A percentile compares a stretch with the other conserved stretches of the same genome.
These are phyloP conservation scores for Clunio marinus DNA, from an alignment of 2,888 invertebrate species.

Conservation along the genomic window DNA sequence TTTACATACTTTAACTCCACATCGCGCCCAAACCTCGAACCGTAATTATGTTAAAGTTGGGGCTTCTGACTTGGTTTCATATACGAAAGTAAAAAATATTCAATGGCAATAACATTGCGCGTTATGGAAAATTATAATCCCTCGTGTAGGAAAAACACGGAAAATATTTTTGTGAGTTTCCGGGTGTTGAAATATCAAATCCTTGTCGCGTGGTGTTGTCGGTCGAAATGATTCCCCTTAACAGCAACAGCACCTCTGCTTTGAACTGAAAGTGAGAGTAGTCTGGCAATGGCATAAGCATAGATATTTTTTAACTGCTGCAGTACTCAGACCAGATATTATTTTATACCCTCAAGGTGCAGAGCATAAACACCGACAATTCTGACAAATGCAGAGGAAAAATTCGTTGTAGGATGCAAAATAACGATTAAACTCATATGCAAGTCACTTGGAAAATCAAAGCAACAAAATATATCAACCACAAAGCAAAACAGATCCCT, in stretches of 20 bases:
- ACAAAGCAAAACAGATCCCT: conserved; percentile 1
- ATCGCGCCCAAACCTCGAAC: background rate
- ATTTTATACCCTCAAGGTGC: too few relatives aligned
- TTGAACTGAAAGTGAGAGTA: too few relatives aligned
- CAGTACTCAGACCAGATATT: too few relatives aligned
- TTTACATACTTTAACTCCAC: too few relatives aligned
- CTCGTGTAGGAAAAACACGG: background rate
- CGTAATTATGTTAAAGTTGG: background rate
- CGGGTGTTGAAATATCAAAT: too few relatives aligned
- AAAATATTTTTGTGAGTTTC: too few relatives aligned
- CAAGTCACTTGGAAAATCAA: conserved; percentile 36
- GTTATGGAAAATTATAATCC: background rate
- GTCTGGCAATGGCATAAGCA: too few relatives aligned
- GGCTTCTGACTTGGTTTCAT: background rate
- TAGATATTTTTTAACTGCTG: too few relatives aligned
- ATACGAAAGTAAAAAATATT: background rate
- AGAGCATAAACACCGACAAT: background rate
- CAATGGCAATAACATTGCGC: background rate
- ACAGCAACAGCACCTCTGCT: too few relatives aligned
- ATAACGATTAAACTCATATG: too few relatives aligned
- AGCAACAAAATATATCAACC: background rate
- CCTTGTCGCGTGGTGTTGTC: too few relatives aligned
- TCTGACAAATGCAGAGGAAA: background rate
- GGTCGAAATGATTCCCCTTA: too few relatives aligned
- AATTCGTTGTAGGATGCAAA: background rate